These are phyloP conservation scores for Amphilophus citrinellus DNA, from an alignment of 2,113 vertebrate species.

Conservation along the genomic window DNA sequence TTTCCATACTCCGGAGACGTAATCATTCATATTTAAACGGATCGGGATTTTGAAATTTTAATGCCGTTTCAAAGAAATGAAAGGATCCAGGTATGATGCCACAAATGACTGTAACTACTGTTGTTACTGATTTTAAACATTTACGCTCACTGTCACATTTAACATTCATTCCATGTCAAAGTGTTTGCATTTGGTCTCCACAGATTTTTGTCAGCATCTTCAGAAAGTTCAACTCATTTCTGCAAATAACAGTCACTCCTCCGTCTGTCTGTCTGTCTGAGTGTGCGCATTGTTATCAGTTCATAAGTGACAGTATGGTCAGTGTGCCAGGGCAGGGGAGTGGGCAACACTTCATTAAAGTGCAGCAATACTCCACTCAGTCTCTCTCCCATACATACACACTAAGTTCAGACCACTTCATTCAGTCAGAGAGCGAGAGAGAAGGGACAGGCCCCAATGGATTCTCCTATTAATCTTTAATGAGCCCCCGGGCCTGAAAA, in stretches of 20 bases:
- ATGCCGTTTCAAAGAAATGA: background rate
- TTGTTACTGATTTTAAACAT: background rate
- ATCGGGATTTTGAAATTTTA: background rate
- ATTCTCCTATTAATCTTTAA: slow-evolving; percentile 75
- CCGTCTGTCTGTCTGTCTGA: background rate
- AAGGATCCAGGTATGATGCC: background rate
- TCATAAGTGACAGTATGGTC: slow-evolving; percentile 51
- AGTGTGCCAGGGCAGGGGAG: slow-evolving; percentile 57
- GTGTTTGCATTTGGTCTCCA: background rate
- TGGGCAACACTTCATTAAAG: slow-evolving; percentile 75
- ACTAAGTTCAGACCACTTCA: slow-evolving; percentile 65
- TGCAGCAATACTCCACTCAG: slow-evolving; percentile 50
- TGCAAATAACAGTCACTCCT: background rate
- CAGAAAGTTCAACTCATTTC: background rate
- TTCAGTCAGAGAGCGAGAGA: slow-evolving; percentile 63
- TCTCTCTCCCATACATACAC: slow-evolving; percentile 29
- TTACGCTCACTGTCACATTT: background rate
- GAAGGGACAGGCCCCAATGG: slow-evolving; percentile 58
- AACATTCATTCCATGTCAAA: background rate
- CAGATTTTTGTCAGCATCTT: background rate
- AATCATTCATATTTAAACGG: background rate
- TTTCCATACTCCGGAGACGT: background rate
- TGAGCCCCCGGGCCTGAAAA: slow-evolving; percentile 59
- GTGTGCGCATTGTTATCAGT: slow-evolving; percentile 18
- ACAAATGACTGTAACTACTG: background rate